These are phyloP conservation scores for Castor canadensis DNA, from an alignment of 2,113 vertebrate species.

Conservation along the genomic window DNA sequence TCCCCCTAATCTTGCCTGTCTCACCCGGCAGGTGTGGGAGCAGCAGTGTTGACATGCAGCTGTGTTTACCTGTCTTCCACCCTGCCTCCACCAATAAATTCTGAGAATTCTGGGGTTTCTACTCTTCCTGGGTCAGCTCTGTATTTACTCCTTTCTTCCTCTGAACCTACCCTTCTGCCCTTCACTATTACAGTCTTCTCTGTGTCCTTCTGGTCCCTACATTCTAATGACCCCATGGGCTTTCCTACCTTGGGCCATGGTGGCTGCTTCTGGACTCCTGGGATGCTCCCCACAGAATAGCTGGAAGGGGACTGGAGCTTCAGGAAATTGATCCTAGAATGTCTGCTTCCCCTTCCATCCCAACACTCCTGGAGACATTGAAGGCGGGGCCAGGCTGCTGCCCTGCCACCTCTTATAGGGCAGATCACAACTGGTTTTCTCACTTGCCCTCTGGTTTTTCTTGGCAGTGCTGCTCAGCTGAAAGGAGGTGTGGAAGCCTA, in stretches of 20 bases:
- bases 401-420: conserved; percentile 52
- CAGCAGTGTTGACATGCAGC: not conserved
- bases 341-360: conserved; percentile 45
- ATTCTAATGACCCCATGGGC: not conserved
- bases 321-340: conserved; percentile 36
- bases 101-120: not conserved
- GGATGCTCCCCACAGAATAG: conserved; percentile 17
- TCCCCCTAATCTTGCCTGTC: not conserved
- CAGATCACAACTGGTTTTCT: conserved; percentile 77
- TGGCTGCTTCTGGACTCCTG: not conserved
- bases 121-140: not conserved
- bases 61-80: not conserved
- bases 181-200: not conserved
- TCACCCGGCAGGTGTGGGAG: not conserved
- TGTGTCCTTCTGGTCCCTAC: not conserved
- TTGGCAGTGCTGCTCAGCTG: conserved; percentile 55
- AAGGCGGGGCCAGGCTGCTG: conserved; percentile 30
- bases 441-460: conserved; percentile 70
- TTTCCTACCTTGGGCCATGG: conserved; percentile 75
- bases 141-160: not conserved
- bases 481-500: conserved; percentile 39
- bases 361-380: not conserved
- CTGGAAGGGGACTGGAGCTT: conserved; percentile 36
- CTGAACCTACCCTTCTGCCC: not conserved
- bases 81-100: not conserved